A percentile compares a stretch with the other conserved stretches of the same genome.
Conservation (phyloP, 2,888 invertebrate genomes). For the Dasypogon diadema region DNA sequence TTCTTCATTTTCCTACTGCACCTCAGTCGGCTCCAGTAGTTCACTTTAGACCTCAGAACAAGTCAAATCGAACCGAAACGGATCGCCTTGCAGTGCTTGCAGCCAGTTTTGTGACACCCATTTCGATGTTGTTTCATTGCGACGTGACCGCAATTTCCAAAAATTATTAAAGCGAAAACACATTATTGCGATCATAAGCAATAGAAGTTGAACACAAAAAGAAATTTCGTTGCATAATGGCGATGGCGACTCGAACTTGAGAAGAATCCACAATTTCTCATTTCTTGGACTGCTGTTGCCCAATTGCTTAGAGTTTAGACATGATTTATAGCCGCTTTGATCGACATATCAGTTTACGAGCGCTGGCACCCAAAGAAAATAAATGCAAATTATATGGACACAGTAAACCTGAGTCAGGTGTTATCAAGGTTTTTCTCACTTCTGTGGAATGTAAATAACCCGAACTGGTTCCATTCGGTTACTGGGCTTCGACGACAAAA, state of each 20-base stretch:
- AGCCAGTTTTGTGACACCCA: neutral
- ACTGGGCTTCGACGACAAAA: too few species aligned
- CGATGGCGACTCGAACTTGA: neutral
- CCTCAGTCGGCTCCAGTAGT: neutral
- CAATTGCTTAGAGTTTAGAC: neutral
- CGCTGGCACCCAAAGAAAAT: neutral
- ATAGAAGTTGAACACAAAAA: neutral
- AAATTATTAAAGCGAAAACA: constrained; percentile 41
- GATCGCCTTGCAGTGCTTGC: neutral
- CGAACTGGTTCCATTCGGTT: constrained; percentile 7
- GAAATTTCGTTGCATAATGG: constrained; percentile 6
- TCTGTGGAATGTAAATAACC: constrained; percentile 23
- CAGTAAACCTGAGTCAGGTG: constrained; percentile 23
- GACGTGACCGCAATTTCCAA: constrained; percentile 43
- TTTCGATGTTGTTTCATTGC: neutral
- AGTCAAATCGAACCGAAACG: neutral
- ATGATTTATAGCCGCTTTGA: neutral
- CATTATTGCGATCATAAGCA: neutral
- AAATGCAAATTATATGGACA: constrained; percentile 1
- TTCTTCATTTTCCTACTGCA: neutral
- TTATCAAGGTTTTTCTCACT: neutral
- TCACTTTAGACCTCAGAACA: constrained; percentile 1
- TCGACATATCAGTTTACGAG: neutral
- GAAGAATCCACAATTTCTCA: constrained; percentile 19
- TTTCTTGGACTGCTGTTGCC: neutral